Base-by-base conservation (phyloP, 2,888 invertebrate genomes). In the Philonicus albiceps region DNA sequence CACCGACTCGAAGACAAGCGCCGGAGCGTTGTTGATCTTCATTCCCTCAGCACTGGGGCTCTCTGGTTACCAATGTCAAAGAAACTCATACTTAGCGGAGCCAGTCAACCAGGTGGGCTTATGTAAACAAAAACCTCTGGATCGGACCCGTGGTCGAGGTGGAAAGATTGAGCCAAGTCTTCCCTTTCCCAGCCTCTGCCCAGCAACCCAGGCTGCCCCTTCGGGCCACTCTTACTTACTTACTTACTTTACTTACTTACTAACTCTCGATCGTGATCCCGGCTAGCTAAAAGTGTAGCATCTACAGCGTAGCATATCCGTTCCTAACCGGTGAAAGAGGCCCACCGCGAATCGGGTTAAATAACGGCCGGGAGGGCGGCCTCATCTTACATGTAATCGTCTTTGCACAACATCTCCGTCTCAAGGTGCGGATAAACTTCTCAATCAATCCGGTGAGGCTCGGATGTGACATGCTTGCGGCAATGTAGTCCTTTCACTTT, bases 401-500 rank as follows among this genome's bases (percentile, higher is more conserved):
- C 74, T 34, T 74, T 74, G 34, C 31, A 74, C 74, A 74, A 34
- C 74, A n/a, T 16, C 40, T 40, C 31, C 37, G 27, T 37, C 76
- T 37, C 16, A 34, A 37, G 13, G n/a, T 78, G 40, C 27, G 37
- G 22, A 40, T 80, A 30, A 83, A 83, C 83, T 83, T 40, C 37
- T 83, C 72, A 83, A 83, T 72, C 40, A 83, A 40, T 72, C 37
- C 64, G 7, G 34, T 22, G 37, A 72, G 64, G 37, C 27, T 72
- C 16, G 34, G 34, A 64, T 83, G 83, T 37, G 83, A 83, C 83
- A 83, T 72, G 31, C 40, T 27, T 53, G 80, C 13, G 1, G 49
- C 31, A 3, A 31, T n/a, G 64, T 37, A 72, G 83, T 83, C 83
- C 83, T 83, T 83, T 83, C 83, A 83, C 83, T 83, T 83, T 83